Conservation (phyloP, 1,140 invertebrate genomes). For the Cydia strobilella region DNA sequence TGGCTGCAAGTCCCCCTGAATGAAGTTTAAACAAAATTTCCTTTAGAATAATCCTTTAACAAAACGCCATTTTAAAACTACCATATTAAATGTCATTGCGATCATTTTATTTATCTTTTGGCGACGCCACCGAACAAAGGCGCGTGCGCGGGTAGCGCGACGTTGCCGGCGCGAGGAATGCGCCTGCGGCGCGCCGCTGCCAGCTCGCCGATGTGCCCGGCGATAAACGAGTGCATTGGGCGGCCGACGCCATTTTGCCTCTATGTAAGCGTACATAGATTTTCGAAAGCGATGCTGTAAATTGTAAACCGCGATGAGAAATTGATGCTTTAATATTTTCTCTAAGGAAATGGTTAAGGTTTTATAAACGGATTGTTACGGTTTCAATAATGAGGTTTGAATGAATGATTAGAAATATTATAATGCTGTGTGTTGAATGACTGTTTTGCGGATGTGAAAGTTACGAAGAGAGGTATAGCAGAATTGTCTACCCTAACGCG, state of each 20-base stretch:
- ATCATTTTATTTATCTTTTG: constrained; percentile 53
- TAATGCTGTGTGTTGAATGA: background rate
- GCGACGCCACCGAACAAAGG: constrained; percentile 67
- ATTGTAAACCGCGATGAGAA: too few relatives aligned
- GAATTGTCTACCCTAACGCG: constrained; percentile 7
- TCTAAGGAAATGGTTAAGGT: background rate
- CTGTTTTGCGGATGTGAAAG: background rate
- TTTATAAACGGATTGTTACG: background rate
- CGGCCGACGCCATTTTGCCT: constrained; percentile 45
- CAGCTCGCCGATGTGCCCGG: constrained; percentile 59
- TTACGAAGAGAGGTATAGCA: background rate
- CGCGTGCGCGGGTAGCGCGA: constrained; percentile 52
- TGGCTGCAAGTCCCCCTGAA: background rate
- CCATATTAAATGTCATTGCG: constrained; percentile 49
- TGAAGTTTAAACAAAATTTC: background rate
- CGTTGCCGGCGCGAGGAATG: constrained; percentile 71
- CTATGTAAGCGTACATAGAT: constrained; percentile 23
- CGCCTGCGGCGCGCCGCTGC: constrained; percentile 61
- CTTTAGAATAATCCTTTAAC: background rate
- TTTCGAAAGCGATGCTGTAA: constrained; percentile 29
- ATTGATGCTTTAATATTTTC: too few relatives aligned
- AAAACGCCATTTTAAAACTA: constrained; percentile 22
- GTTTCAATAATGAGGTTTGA: background rate
- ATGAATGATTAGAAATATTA: background rate
- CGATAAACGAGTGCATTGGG: constrained; percentile 72